Conservation (phyloP, 1,140 invertebrate genomes). For the Bactericera cockerelli region DNA sequence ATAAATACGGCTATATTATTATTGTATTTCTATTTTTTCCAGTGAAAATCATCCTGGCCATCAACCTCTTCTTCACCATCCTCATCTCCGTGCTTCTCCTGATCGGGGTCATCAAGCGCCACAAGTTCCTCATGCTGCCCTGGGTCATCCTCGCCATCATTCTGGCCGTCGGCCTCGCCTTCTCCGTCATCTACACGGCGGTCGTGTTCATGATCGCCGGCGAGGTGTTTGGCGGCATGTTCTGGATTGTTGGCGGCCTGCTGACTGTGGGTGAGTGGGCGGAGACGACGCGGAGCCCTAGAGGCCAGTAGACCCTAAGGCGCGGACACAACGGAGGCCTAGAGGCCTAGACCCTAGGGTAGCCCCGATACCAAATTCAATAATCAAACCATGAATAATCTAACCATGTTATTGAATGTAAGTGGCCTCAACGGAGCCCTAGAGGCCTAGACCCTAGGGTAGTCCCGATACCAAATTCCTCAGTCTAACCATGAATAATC, state of each 20-base stretch:
- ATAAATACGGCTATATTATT: too few relatives aligned
- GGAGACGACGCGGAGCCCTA: not conserved
- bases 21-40: constrained; percentile 16
- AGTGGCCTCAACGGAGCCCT: too few relatives aligned
- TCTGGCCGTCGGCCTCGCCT: constrained; percentile 49
- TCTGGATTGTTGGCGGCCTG: constrained; percentile 45
- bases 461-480: too few relatives aligned
- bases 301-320: too few relatives aligned
- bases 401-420: too few relatives aligned
- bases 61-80: constrained; percentile 66
- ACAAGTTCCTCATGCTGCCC: constrained; percentile 62
- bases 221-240: constrained; percentile 34
- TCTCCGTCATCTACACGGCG: constrained; percentile 57
- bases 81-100: constrained; percentile 55
- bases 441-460: too few relatives aligned
- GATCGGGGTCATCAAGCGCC: constrained; percentile 42
- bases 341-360: too few relatives aligned
- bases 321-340: too few relatives aligned
- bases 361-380: too few relatives aligned
- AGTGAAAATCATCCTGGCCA: constrained; percentile 56
- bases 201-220: constrained; percentile 50
- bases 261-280: constrained; percentile 38
- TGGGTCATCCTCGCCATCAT: constrained; percentile 63
- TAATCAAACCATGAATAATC: too few relatives aligned
- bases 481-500: not conserved